These are phyloP conservation scores for Entomobrya proxima DNA, from an alignment of 2,888 invertebrate genomes.

Conservation along the genomic window DNA sequence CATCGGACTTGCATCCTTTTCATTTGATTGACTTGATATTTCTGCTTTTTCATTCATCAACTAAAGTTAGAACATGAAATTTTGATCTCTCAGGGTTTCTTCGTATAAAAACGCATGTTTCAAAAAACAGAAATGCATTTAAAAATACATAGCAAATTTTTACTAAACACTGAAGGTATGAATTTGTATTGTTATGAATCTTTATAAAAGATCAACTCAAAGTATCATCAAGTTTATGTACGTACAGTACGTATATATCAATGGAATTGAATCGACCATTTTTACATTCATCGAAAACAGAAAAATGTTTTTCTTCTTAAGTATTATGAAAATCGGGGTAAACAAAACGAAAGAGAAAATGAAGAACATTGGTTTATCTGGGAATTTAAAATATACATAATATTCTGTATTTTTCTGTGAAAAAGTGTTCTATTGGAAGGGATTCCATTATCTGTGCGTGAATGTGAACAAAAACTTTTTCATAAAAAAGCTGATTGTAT, in stretches of 20 bases:
- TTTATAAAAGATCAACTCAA: too few species aligned
- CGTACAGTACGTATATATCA: not conserved
- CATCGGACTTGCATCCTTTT: too few species aligned
- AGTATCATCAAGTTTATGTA: not conserved
- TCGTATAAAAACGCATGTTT: too few species aligned
- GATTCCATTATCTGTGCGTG: constrained; percentile 15
- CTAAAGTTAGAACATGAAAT: not conserved
- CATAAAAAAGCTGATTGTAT: constrained; percentile 38
- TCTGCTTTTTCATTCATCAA: constrained; percentile 36
- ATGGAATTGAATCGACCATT: not conserved
- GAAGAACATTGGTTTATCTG: constrained; percentile 6
- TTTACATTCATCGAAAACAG: not conserved
- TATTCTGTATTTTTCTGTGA: not conserved
- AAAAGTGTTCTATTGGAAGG: not conserved
- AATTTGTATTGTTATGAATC: too few species aligned
- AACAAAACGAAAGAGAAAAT: not conserved
- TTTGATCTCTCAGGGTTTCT: too few species aligned
- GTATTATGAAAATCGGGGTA: not conserved
- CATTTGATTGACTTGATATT: constrained; percentile 54
- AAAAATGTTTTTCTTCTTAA: not conserved
- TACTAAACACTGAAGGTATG: too few species aligned
- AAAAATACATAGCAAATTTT: too few species aligned
- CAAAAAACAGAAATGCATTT: too few species aligned
- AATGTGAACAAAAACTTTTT: constrained; percentile 20
- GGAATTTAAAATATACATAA: not conserved